phyloP scores from a whole-genome alignment of 1,140 invertebrate genomes.

The Ceratosolen solmsi region DNA sequence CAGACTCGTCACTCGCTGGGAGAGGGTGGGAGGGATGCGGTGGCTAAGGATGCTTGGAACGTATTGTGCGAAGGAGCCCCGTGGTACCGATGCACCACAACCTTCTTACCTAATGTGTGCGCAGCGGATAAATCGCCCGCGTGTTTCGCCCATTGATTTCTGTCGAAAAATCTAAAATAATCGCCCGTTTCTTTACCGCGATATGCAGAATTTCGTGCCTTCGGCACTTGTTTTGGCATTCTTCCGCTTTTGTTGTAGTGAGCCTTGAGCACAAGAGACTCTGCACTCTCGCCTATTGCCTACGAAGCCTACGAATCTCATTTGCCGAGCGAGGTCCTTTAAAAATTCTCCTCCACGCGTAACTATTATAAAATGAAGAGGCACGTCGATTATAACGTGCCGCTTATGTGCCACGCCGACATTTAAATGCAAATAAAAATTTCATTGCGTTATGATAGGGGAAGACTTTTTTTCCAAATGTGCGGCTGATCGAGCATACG shows the following conservation, averaged over 20 bases:
- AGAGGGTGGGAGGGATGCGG: no score
- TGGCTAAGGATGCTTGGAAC: not conserved
- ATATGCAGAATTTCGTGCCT: no score
- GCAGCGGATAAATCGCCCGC: conserved; percentile 1
- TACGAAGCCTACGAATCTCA: no score
- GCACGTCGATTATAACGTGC: not conserved
- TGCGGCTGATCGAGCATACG: not conserved
- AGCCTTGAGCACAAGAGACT: no score
- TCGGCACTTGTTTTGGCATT: not conserved
- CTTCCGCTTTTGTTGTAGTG: not conserved
- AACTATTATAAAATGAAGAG: not conserved
- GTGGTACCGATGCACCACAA: conserved; percentile 15
- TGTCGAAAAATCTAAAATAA: conserved; percentile 24
- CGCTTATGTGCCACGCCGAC: not conserved
- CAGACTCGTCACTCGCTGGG: conserved; percentile 31
- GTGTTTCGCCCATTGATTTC: conserved; percentile 35
- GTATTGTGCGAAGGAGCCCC: conserved; percentile 11
- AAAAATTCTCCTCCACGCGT: not conserved
- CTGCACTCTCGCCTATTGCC: no score
- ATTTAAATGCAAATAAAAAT: not conserved
- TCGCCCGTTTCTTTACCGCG: no score
- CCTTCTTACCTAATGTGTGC: conserved; percentile 1
- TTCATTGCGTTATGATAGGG: not conserved
- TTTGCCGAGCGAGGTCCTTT: not conserved
- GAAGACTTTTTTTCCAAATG: not conserved